Conservation (phyloP, 2,888 invertebrate species). For the Amphipoea oculea region DNA sequence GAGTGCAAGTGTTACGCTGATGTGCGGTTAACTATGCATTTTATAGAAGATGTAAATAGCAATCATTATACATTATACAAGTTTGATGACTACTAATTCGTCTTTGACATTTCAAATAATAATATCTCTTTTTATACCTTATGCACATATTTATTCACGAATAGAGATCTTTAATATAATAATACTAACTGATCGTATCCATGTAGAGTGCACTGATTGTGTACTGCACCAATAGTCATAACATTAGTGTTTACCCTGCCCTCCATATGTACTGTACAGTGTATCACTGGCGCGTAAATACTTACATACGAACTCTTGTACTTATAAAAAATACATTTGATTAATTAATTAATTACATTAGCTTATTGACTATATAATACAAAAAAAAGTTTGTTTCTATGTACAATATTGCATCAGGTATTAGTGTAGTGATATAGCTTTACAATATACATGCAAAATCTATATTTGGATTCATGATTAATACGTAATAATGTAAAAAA, state of each 20-base stretch:
- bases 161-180: slow-evolving; percentile 34
- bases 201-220: slow-evolving; percentile 3
- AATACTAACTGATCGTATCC: slow-evolving; percentile 29
- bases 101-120: slow-evolving; percentile 4
- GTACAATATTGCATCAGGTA: slow-evolving; percentile 33
- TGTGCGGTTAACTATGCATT: neutral
- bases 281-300: slow-evolving; percentile 6
- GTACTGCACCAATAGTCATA: neutral
- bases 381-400: slow-evolving; percentile 20
- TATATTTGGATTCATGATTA: slow-evolving; percentile 39
- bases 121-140: neutral
- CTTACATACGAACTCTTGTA: slow-evolving; percentile 34
- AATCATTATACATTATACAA: neutral
- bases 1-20: neutral
- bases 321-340: slow-evolving; percentile 36
- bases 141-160: slow-evolving; percentile 18
- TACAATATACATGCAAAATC: slow-evolving; percentile 14
- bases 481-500: slow-evolving; percentile 16
- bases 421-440: slow-evolving; percentile 17
- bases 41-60: neutral
- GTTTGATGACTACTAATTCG: neutral
- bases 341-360: slow-evolving; percentile 37
- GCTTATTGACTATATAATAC: slow-evolving; percentile 45
- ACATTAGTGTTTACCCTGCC: slow-evolving; percentile 25
- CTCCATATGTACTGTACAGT: neutral